Evolutionary conservation across 2,797 vertebrate species (phyloP), one percentile per base, ranked within the genome.

Genomic region (Cetoscarus ocellatus): DNA sequence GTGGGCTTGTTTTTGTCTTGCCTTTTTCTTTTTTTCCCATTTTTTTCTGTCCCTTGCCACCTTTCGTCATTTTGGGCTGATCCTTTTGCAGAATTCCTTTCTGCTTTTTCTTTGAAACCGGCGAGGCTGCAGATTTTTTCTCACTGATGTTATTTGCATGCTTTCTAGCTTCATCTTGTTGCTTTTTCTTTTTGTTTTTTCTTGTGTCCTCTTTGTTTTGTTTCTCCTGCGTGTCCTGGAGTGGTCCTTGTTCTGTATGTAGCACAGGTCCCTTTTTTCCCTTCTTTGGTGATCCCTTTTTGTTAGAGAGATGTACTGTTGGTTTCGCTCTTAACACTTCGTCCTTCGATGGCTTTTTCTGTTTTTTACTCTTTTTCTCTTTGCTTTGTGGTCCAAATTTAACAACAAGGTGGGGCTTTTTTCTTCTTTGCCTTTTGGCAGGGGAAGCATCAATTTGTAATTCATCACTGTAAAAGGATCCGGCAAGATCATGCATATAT

Each of bases 351-450:
- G 65, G 49, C 53, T 88, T 92, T 34, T 67, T 86, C 59, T 80
- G 82, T 72, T 91, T 93, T 55, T 89, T 91, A 74, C 49, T 83
- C 82, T 88, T 93, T 69, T 92, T 92, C 11, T 92, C 91, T 66
- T 92, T 94, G 57, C 72, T 89, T 79, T 90, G 89, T 38, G 91
- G 84, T 62, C 89, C 89, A 83, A 94, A 93, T 74, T 90, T 90
- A 17, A 94, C 92, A 40, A 93, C 86, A 9, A 94, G 90, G 62
- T 84, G 91, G 64, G 90, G 6, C 60, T 91, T 91, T 75, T 91
- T 93, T n/a, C 77, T 55, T 70, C 75, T 90, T 73, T 88, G 86
- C 3, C 87, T 84, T 79, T 94, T 95, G 18, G 89, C 65, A 12
- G 83, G 79, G 60, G 71, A 79, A 36, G 72, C 48, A 17, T 83